Percentiles rank a stretch among this genome's conserved stretches.
Evolutionary conservation across 2,113 vertebrate species (phyloP).

Genomic region (Morone chrysops): DNA sequence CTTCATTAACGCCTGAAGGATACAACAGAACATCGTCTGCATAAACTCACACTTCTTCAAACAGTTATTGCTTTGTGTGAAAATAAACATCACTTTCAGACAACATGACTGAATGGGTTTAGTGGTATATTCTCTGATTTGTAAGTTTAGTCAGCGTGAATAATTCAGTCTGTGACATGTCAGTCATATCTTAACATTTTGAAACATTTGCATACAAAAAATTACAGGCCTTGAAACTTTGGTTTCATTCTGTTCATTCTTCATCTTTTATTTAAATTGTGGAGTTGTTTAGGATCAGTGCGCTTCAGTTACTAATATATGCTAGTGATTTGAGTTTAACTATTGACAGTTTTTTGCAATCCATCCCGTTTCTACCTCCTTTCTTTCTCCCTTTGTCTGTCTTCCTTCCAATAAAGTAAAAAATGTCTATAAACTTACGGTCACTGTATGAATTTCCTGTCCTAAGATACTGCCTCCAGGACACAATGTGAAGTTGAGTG

Average conservation of each 20-base stretch:
- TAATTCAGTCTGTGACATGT: neutral
- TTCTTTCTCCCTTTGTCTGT: neutral
- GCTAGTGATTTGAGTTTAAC: constrained; percentile 8
- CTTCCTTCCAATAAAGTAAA: neutral
- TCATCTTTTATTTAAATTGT: neutral
- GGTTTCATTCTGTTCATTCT: constrained; percentile 28
- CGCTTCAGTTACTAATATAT: constrained; percentile 2
- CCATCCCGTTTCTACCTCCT: neutral
- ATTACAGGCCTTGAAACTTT: constrained; percentile 24
- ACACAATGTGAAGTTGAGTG: constrained; percentile 26
- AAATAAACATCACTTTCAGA: constrained; percentile 33
- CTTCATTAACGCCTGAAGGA: constrained; percentile 19
- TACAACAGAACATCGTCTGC: constrained; percentile 44
- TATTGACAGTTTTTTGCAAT: neutral
- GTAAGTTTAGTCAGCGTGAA: neutral
- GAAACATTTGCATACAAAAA: constrained; percentile 19
- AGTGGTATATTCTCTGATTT: constrained; percentile 13
- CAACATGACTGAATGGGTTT: constrained; percentile 19
- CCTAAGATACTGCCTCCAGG: neutral
- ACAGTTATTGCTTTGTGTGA: constrained; percentile 68
- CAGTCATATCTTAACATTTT: neutral
- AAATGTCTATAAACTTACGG: constrained; percentile 11
- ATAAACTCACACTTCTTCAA: constrained; percentile 31
- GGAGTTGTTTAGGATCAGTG: neutral
- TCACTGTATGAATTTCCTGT: neutral